phyloP scores from a whole-genome alignment of 2,113 vertebrate species.

The Phalacrocorax pelagicus region DNA sequence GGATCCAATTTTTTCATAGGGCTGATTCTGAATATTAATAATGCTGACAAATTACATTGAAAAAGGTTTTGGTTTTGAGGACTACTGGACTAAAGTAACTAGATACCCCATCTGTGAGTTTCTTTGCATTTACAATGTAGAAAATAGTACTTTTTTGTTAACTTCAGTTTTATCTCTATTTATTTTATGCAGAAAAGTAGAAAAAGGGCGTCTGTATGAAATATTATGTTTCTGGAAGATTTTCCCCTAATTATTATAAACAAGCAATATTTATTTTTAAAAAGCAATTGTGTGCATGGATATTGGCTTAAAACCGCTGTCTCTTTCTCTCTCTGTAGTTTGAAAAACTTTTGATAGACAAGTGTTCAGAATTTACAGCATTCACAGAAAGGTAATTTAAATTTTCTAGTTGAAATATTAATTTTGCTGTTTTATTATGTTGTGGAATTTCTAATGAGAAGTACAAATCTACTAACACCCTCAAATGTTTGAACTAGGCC shows the following conservation, averaged over 20 bases:
- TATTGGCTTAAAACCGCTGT: background rate
- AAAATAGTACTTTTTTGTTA: background rate
- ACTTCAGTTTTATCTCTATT: background rate
- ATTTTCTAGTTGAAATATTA: background rate
- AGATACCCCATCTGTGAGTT: background rate
- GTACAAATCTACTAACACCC: background rate
- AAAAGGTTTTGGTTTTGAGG: background rate
- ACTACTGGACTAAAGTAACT: background rate
- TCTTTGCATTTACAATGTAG: background rate
- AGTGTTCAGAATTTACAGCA: conserved; percentile 91
- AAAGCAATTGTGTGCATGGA: background rate
- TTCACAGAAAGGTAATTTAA: conserved; percentile 89
- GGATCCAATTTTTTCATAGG: background rate
- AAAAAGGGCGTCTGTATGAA: background rate
- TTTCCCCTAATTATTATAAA: background rate
- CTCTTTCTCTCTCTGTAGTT: conserved; percentile 73
- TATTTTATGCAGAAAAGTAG: background rate
- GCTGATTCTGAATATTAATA: background rate
- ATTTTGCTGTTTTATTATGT: background rate
- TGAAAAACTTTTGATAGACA: conserved; percentile 88
- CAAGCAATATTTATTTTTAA: background rate
- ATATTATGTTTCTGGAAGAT: background rate
- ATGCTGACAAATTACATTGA: background rate
- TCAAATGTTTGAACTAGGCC: background rate
- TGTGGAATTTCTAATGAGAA: background rate